Evolutionary conservation across 1,140 invertebrate genomes (phyloP).

Genomic region (Triops cancriformis): DNA sequence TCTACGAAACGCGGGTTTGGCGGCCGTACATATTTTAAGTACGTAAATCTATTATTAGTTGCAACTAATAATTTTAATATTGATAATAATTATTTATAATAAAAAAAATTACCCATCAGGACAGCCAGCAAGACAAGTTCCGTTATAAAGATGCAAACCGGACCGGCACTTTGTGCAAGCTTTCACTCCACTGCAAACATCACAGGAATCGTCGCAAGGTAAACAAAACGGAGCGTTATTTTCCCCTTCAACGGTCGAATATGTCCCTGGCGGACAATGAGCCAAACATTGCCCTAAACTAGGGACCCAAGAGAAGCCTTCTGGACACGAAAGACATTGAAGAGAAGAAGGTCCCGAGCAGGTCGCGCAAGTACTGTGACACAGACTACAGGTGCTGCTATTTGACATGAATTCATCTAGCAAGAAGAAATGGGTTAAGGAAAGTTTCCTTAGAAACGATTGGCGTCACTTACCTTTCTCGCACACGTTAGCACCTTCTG

Average conservation of each 20-base stretch:
- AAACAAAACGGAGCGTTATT: conserved; percentile 52
- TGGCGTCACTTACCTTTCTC: conserved; percentile 20
- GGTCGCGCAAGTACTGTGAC: conserved; percentile 59
- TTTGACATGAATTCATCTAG: conserved; percentile 57
- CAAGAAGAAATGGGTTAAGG: neutral
- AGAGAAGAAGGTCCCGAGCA: conserved; percentile 58
- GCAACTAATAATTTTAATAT: too few species aligned
- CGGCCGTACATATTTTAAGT: too few species aligned
- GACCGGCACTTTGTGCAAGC: conserved; percentile 68
- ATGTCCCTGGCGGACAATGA: conserved; percentile 61
- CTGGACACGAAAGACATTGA: conserved; percentile 57
- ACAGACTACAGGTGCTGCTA: conserved; percentile 54
- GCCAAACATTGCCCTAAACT: conserved; percentile 58
- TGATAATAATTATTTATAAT: conserved; percentile 9
- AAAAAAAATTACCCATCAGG: conserved; percentile 47
- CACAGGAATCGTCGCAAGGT: conserved; percentile 67
- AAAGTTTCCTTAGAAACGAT: neutral
- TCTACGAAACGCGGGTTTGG: neutral
- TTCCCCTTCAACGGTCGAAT: conserved; percentile 34
- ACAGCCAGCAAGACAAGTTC: conserved; percentile 64
- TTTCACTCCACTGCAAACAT: conserved; percentile 59
- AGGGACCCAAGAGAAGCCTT: conserved; percentile 48
- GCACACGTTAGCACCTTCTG: conserved; percentile 27
- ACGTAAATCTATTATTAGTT: too few species aligned
- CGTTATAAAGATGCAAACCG: conserved; percentile 63